Conservation (phyloP, 1,140 invertebrate genomes). For the Saxidomus purpurata region DNA sequence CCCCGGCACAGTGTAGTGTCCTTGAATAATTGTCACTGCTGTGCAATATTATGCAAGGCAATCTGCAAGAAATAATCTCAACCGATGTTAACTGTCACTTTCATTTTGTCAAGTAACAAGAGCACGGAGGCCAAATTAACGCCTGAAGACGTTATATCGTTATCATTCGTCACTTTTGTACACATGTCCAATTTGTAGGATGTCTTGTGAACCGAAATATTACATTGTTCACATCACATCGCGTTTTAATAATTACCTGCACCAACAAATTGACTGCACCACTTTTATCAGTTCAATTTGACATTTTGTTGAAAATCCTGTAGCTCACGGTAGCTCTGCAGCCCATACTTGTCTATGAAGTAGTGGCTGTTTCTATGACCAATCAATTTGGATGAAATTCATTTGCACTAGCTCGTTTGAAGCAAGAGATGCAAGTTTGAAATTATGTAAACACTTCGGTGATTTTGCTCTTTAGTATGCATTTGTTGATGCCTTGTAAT, state of each 20-base stretch:
- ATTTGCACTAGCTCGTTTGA: no score
- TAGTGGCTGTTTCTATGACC: no score
- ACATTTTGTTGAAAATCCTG: no score
- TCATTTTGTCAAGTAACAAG: not conserved
- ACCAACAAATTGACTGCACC: no score
- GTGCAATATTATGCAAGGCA: conserved; percentile 33
- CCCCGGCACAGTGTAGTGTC: not conserved
- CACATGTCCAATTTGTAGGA: conserved; percentile 27
- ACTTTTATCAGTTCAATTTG: no score
- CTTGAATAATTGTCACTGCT: not conserved
- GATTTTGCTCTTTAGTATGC: no score
- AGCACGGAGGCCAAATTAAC: not conserved
- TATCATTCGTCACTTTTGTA: not conserved
- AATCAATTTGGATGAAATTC: no score
- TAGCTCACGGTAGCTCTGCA: no score
- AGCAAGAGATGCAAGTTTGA: no score
- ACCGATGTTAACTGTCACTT: conserved; percentile 38
- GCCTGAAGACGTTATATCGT: not conserved
- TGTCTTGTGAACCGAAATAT: conserved; percentile 8
- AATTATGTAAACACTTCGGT: no score
- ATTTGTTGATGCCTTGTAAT: no score
- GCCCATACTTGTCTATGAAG: no score
- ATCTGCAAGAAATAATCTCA: conserved; percentile 23
- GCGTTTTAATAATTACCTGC: not conserved
- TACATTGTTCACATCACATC: not conserved